Evolutionary conservation across 53 echinoderm and acorn worm species (phyloP), one percentile per base, ranked within the genome.

Genomic region (Echinarachnius parma): DNA sequence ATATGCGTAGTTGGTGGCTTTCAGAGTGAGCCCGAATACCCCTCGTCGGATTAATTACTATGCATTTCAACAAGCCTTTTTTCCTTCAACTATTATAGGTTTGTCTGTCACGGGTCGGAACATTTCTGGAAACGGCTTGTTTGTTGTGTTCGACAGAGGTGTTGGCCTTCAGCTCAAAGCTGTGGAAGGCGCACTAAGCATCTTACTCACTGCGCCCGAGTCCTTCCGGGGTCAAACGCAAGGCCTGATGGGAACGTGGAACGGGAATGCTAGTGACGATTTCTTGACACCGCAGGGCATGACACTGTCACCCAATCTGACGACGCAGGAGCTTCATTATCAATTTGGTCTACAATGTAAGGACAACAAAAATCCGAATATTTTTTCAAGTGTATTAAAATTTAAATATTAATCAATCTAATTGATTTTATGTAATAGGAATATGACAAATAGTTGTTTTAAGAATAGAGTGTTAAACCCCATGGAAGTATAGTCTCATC

Each of bases 161-260:
- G 65, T 65, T 24, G 65, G 46, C 2, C 26, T 65, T 5, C 26
- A 65, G 31, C 29, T 65, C 10, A 46, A 24, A 13, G 65, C 65
- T 11, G n/a, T 26, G n/a, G 65, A 65, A n/a, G 65, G 65, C 7
- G 65, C 65, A 27, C 44, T 65, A 28, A 65, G 46, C 28, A 65
- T 65, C 31, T 14, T 65, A 2, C 27, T 65, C 18, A 26, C 28
- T 14, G 46, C 47, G 9, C 65, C 65, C 1, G 65, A 65, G 5
- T 25, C 45, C 25, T 65, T 65, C 65, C 11, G 47, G 13, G 47
- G 47, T 46, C 22, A 46, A 13, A 65, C 65, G 65, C 27, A 46
- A 46, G 65, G 65, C 3, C 47, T 65, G 24, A 65, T 65, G 65
- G 65, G 65, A 65, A 65, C 33, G 65, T 65, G 65, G 65, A 65